These are phyloP conservation scores for Mesorhabditis belari DNA, from an alignment of 2,888 invertebrate genomes.

Conservation along the genomic window DNA sequence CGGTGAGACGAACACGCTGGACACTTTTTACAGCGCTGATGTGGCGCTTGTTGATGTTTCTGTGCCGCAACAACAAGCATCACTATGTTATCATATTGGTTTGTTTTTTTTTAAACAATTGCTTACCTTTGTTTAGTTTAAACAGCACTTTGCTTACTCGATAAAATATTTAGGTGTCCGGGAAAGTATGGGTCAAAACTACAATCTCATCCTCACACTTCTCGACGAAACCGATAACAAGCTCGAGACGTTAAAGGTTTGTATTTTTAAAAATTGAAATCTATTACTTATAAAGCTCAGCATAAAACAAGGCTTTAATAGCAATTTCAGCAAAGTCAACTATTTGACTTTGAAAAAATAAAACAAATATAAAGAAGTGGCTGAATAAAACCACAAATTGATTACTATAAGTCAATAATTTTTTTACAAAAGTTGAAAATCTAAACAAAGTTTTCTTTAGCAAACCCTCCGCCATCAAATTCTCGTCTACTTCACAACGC, in stretches of 20 bases:
- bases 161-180: slow-evolving; percentile 70
- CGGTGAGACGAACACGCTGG: slow-evolving; percentile 87
- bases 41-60: slow-evolving; percentile 91
- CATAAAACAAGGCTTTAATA: too few species aligned
- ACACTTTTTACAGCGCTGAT: slow-evolving; percentile 95
- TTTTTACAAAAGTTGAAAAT: too few species aligned
- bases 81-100: slow-evolving; percentile 89
- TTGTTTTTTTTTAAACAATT: background rate
- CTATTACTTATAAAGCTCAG: too few species aligned
- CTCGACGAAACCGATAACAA: slow-evolving; percentile 30
- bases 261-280: too few species aligned
- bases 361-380: too few species aligned
- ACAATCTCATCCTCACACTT: slow-evolving; percentile 45
- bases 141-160: background rate
- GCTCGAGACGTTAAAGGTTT: slow-evolving; percentile 45
- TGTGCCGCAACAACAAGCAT: slow-evolving; percentile 78
- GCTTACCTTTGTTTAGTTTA: background rate
- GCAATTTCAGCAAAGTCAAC: too few species aligned
- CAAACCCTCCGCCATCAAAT: background rate
- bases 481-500: background rate
- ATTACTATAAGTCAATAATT: too few species aligned
- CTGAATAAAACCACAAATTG: too few species aligned
- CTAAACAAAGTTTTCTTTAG: background rate
- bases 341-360: too few species aligned
- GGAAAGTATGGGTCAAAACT: slow-evolving; percentile 66